Conservation (phyloP, 2,888 invertebrate species). For the Nomada ferruginata region DNA sequence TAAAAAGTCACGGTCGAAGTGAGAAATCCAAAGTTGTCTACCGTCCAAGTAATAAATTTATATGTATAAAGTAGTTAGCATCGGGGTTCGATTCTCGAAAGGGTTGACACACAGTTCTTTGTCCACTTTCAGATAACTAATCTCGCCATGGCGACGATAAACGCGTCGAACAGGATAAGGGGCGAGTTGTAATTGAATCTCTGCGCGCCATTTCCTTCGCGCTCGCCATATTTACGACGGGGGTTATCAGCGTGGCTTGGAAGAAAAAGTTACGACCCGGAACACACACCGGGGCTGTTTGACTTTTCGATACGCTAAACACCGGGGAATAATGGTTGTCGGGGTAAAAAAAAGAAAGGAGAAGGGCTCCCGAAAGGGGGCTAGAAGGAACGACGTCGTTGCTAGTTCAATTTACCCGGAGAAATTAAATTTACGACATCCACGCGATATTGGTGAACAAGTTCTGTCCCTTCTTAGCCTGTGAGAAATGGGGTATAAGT, state of each 20-base stretch:
- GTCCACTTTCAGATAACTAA: neutral
- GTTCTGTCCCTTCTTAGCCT: constrained; percentile 41
- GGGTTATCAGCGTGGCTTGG: constrained; percentile 24
- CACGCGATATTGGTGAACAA: constrained; percentile 44
- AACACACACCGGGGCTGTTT: constrained; percentile 12
- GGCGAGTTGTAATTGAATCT: constrained; percentile 37
- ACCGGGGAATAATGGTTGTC: constrained; percentile 34
- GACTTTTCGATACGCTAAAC: constrained; percentile 37
- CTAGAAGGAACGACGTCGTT: constrained; percentile 1
- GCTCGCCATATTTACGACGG: constrained; percentile 10
- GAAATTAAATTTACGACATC: constrained; percentile 52
- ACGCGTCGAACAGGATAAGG: constrained; percentile 34
- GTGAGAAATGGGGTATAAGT: constrained; percentile 46
- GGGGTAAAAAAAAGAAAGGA: neutral
- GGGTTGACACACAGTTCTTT: neutral
- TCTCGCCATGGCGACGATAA: constrained; percentile 15
- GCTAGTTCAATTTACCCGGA: constrained; percentile 38
- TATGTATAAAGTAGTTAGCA: too few species aligned
- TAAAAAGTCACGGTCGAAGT: neutral
- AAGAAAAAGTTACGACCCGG: constrained; percentile 27
- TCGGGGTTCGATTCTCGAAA: neutral
- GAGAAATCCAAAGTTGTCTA: neutral
- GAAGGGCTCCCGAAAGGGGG: neutral
- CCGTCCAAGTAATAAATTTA: too few species aligned
- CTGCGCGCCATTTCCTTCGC: neutral